Percentiles rank a stretch among this genome's conserved stretches.
Evolutionary conservation across 2,888 invertebrate genomes (phyloP).

Genomic region (Drosophila aldrichi): DNA sequence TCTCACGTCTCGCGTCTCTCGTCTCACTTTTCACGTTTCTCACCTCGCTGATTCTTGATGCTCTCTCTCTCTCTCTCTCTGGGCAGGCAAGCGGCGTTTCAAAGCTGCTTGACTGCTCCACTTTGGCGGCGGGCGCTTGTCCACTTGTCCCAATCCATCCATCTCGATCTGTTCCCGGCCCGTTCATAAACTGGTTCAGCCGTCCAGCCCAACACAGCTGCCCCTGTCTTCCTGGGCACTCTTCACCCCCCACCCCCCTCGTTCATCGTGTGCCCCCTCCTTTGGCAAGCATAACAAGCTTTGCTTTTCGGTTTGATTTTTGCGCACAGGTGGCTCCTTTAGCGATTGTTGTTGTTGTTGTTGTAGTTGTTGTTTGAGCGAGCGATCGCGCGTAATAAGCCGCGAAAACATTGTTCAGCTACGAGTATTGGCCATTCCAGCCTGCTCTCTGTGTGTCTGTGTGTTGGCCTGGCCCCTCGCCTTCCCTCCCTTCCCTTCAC

Average conservation of each 20-base stretch:
- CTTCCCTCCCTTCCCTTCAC: not conserved
- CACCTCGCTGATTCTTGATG: constrained; percentile 3
- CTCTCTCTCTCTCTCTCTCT: no score
- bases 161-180: constrained; percentile 42
- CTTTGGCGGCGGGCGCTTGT: constrained; percentile 67
- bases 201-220: constrained; percentile 24
- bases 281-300: constrained; percentile 65
- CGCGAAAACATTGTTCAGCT: constrained; percentile 83
- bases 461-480: no score
- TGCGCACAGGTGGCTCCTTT: constrained; percentile 73
- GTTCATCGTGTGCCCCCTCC: not conserved
- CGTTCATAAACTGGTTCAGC: constrained; percentile 70
- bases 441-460: not conserved
- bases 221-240: constrained; percentile 1
- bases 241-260: not conserved
- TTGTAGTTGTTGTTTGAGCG: constrained; percentile 32
- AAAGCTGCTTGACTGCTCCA: constrained; percentile 81
- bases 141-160: constrained; percentile 65
- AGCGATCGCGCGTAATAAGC: constrained; percentile 81
- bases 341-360: constrained; percentile 21
- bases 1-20: not conserved
- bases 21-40: not conserved
- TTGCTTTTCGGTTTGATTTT: constrained; percentile 77
- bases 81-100: constrained; percentile 62
- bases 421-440: constrained; percentile 55